Percentiles rank a stretch among this genome's conserved stretches.
These are phyloP conservation scores for Antheraea assamensis DNA, from an alignment of 2,888 invertebrate genomes.

Conservation along the genomic window DNA sequence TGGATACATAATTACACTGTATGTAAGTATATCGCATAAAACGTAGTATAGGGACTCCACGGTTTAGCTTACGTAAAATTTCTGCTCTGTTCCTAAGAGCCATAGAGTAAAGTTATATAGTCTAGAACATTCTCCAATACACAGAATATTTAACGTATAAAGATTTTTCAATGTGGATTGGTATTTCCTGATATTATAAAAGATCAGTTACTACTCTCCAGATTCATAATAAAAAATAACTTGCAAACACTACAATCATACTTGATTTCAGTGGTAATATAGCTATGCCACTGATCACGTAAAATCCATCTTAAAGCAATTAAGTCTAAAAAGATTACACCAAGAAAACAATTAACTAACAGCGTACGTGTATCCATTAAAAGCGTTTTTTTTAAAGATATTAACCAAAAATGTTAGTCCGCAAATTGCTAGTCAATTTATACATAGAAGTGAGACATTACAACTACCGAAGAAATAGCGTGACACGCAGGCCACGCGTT, in stretches of 20 bases:
- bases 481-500: slow-evolving; percentile 40
- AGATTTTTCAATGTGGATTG: too few species aligned
- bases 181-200: background rate
- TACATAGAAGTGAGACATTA: slow-evolving; percentile 38
- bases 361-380: background rate
- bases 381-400: background rate
- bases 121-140: too few species aligned
- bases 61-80: too few species aligned
- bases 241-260: background rate
- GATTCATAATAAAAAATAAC: background rate
- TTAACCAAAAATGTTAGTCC: background rate
- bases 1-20: too few species aligned
- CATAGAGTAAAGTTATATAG: too few species aligned
- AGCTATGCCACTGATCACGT: background rate
- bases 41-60: too few species aligned
- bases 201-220: background rate
- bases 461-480: slow-evolving; percentile 45
- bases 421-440: slow-evolving; percentile 29
- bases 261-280: background rate
- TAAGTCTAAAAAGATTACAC: background rate
- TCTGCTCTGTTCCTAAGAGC: too few species aligned
- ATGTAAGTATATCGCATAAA: too few species aligned
- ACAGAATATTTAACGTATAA: too few species aligned
- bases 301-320: background rate
- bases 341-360: slow-evolving; percentile 11